These are phyloP conservation scores for Crotalus horridus DNA, from an alignment of 2,113 vertebrate species.

Conservation along the genomic window DNA sequence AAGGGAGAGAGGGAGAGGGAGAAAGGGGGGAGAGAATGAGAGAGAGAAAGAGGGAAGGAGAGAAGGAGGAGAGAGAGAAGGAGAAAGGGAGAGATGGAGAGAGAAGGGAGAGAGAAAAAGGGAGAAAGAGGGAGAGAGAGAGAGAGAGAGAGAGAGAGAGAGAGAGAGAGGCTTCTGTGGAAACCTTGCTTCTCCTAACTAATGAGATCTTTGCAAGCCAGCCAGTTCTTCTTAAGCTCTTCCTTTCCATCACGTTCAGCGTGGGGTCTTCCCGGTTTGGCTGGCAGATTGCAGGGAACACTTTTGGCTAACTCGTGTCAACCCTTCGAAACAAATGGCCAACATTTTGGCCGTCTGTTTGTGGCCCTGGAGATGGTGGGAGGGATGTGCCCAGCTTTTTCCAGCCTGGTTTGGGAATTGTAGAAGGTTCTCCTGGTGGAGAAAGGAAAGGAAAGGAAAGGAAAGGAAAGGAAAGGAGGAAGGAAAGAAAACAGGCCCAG, in stretches of 20 bases:
- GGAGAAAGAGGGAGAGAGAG: too few species aligned
- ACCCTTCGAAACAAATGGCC: not conserved
- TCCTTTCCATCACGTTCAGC: not conserved
- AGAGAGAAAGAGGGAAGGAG: too few species aligned
- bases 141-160: too few species aligned
- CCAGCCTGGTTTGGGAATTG: not conserved
- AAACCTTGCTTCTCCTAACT: not conserved
- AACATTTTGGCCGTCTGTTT: too few species aligned
- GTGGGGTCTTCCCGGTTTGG: too few species aligned
- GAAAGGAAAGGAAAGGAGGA: not conserved
- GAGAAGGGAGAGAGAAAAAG: too few species aligned
- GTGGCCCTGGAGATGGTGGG: not conserved
- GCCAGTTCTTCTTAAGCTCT: not conserved
- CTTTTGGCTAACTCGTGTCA: not conserved
- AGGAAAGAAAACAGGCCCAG: not conserved
- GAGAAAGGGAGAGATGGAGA: accelerated
- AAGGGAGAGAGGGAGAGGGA: accelerated
- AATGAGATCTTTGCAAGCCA: not conserved
- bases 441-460: too few species aligned
- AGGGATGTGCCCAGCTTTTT: not conserved
- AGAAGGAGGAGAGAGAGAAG: too few species aligned
- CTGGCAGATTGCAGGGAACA: not conserved
- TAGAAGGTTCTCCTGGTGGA: not conserved
- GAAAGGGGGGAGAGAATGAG: too few species aligned
- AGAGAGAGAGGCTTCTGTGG: not conserved